A percentile compares a stretch with the other conserved stretches of the same genome.
Evolutionary conservation across 1,140 invertebrate species (phyloP).

Genomic region (Orchesella cincta): DNA sequence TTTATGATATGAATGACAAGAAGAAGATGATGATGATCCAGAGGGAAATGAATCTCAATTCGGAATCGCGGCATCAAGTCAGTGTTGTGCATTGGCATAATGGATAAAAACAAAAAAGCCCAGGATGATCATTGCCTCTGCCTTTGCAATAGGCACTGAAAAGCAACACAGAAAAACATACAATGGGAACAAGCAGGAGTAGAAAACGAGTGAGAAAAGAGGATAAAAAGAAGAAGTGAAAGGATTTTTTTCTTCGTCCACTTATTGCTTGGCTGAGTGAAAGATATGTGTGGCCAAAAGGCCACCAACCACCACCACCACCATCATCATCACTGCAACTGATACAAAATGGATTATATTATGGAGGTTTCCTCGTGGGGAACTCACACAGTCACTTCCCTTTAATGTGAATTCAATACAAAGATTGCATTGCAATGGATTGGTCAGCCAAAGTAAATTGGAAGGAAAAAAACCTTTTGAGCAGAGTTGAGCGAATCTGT

Average conservation of each 20-base stretch:
- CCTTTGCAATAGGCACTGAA: too few relatives aligned
- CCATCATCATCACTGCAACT: background rate
- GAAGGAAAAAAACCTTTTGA: too few relatives aligned
- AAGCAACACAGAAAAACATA: too few relatives aligned
- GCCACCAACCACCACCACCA: background rate
- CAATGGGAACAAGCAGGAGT: too few relatives aligned
- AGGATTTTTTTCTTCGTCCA: background rate
- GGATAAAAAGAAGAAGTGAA: background rate
- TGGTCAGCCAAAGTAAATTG: too few relatives aligned
- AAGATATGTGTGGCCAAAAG: constrained; percentile 28
- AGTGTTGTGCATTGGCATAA: background rate
- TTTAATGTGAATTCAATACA: constrained; percentile 18
- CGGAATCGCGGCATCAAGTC: too few relatives aligned
- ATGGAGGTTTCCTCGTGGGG: background rate
- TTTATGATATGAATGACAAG: too few relatives aligned
- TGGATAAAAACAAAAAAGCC: background rate
- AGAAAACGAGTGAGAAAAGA: background rate
- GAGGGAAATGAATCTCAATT: too few relatives aligned
- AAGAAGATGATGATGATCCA: too few relatives aligned
- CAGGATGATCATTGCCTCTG: background rate
- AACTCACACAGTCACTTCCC: background rate
- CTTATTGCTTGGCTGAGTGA: too few relatives aligned
- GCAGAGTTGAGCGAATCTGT: too few relatives aligned
- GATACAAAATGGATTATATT: constrained; percentile 29
- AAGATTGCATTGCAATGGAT: background rate